These are phyloP conservation scores for Gymnogyps californianus DNA, from an alignment of 2,113 vertebrate genomes.

Conservation along the genomic window DNA sequence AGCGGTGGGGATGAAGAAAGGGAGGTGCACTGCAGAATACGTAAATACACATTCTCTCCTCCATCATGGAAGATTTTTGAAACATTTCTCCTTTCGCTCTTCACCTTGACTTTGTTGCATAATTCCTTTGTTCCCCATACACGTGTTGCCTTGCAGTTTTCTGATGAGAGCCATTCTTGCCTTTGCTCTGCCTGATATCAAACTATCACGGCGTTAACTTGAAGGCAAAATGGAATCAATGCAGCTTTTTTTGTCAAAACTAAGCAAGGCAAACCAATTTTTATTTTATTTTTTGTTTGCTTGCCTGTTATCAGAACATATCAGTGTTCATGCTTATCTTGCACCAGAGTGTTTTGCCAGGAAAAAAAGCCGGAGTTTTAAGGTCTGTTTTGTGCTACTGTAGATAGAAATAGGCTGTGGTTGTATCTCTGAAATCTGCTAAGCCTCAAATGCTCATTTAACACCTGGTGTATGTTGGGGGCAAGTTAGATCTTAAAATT, in stretches of 20 bases:
- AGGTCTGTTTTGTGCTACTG: not conserved
- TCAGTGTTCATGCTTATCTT: not conserved
- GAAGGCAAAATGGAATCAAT: not conserved
- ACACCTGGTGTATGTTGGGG: not conserved
- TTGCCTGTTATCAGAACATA: not conserved
- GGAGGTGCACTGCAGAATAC: fast-evolving
- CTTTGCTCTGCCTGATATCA: not conserved
- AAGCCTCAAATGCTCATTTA: slow-evolving; percentile 1
- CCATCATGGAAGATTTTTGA: not conserved
- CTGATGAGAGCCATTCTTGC: not conserved
- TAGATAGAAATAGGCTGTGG: not conserved
- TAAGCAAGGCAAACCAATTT: not conserved
- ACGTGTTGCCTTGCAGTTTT: not conserved
- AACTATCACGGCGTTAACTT: not conserved
- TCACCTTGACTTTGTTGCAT: not conserved
- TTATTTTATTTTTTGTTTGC: not conserved
- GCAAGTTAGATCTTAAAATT: not conserved
- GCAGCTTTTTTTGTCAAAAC: not conserved
- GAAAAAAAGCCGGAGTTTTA: not conserved
- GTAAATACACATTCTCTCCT: not conserved
- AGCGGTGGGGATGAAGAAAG: not conserved
- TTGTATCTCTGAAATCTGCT: slow-evolving; percentile 39
- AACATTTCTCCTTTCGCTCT: not conserved
- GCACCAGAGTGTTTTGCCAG: not conserved
- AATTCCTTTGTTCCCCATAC: not conserved